Conservation (phyloP, 2,888 invertebrate species). For the Leptodirus hochenwartii region DNA sequence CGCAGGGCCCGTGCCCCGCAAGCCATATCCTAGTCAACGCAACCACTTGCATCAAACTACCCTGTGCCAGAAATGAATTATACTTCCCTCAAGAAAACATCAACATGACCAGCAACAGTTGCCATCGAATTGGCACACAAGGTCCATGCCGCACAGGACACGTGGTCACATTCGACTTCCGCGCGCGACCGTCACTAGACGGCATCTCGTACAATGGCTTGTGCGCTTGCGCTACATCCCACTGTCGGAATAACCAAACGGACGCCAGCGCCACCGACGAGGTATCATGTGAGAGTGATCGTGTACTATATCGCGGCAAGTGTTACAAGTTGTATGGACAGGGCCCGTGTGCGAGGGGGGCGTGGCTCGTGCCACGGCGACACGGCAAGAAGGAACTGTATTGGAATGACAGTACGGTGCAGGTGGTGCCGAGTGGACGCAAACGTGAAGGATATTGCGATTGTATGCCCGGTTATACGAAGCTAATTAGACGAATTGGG, state of each 20-base stretch:
- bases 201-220: slow-evolving; percentile 70
- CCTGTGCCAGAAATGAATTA: slow-evolving; percentile 55
- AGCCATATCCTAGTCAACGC: slow-evolving; percentile 51
- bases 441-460: slow-evolving; percentile 27
- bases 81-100: slow-evolving; percentile 54
- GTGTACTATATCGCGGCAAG: slow-evolving; percentile 44
- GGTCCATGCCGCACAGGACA: slow-evolving; percentile 58
- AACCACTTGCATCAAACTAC: slow-evolving; percentile 48
- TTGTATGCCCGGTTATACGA: slow-evolving; percentile 47
- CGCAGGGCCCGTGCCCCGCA: slow-evolving; percentile 55
- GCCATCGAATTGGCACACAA: slow-evolving; percentile 58
- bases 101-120: no score
- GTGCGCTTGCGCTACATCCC: slow-evolving; percentile 66
- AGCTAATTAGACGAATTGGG: slow-evolving; percentile 22
- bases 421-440: slow-evolving; percentile 10
- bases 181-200: slow-evolving; percentile 56
- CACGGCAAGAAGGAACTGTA: slow-evolving; percentile 20
- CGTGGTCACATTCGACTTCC: slow-evolving; percentile 66
- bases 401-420: slow-evolving; percentile 13
- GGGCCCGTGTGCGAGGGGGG: slow-evolving; percentile 56
- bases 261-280: slow-evolving; percentile 18
- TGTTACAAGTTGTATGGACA: slow-evolving; percentile 61
- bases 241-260: no score
- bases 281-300: slow-evolving; percentile 16
- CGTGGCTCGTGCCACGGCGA: slow-evolving; percentile 46